Evolutionary conservation across 2,113 vertebrate species (phyloP), one percentile per base, ranked within the genome.

Genomic region (Serranochromis macrocephalus): DNA sequence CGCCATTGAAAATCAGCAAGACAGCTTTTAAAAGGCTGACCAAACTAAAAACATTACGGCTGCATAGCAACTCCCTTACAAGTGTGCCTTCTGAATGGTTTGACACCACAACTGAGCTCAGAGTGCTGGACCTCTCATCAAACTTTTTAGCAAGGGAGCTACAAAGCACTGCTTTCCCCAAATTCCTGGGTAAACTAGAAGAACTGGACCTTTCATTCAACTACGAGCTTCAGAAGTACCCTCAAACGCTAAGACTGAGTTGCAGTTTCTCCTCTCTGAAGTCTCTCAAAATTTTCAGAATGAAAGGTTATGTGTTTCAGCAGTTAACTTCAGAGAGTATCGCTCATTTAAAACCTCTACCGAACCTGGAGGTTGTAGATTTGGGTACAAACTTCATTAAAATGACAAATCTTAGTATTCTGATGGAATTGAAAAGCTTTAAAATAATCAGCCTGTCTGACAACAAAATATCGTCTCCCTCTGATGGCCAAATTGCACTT

Each of bases 361-460:
- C 26, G 10, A 95, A 97, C n/a, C 96, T 99, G 7, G 96, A 96
- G 73, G 93, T 98, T 45, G 31, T 99, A 87, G 98, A 99, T 91
- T 96, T 99, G 0, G 98, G 98, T 14, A 98, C 97, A 86, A 99
- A 99, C 94, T 99, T 99, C 84, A 99, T 99, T 73, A 99, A 98
- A 96, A 91, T 97, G 80, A 96, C 96, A 49, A 82, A 99, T 81
- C 92, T 99, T 29, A 95, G 89, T 51, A 91, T 97, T 63, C 96
- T 99, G 75, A 92, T 94, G 84, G 9, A 97, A 17, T 95, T 99
- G 36, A 95, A 95, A 86, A 92, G 88, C 78, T 96, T 98, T 88
- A 95, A 96, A 89, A 92, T 97, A 81, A 96, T 99, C 85, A 97
- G 97, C 83, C 96, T 99, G 61, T 98, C 98, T 1, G 91, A 98